Percentiles rank a stretch among this genome's conserved stretches.
Evolutionary conservation across 2,113 vertebrate species (phyloP).

Genomic region (Acrocephalus arundinaceus): DNA sequence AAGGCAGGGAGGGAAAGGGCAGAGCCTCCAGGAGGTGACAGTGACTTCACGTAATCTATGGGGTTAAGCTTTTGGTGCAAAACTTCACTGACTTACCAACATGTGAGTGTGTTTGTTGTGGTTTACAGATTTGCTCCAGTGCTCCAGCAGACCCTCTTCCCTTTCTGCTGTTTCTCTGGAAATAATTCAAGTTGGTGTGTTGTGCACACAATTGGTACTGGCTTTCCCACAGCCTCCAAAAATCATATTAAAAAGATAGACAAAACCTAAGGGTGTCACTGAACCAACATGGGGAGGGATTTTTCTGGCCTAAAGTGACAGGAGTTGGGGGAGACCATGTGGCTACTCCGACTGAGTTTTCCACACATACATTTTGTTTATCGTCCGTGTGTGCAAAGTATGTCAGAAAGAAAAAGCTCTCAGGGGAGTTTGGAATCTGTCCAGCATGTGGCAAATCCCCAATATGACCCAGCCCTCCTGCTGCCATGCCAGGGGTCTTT

Average conservation of each 20-base stretch:
- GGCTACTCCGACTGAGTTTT: not conserved
- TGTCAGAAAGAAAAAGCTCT: not conserved
- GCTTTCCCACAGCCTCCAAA: not conserved
- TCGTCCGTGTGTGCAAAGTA: not conserved
- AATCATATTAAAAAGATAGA: not conserved
- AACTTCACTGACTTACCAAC: not conserved
- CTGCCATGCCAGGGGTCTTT: not conserved
- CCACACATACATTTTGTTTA: not conserved
- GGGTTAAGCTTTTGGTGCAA: not conserved
- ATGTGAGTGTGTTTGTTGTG: not conserved
- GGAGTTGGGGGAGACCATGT: not conserved
- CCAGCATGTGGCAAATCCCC: not conserved
- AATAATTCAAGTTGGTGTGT: not conserved
- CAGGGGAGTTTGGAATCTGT: not conserved
- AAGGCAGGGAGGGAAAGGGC: not conserved
- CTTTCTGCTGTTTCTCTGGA: slow-evolving; percentile 27
- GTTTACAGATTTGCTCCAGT: not conserved
- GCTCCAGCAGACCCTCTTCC: not conserved
- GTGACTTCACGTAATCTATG: not conserved
- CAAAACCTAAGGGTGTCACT: not conserved
- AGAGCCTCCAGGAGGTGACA: not conserved
- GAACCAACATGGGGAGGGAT: not conserved
- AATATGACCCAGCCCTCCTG: not conserved
- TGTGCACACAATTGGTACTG: not conserved
- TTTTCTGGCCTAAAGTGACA: not conserved